phyloP scores from a whole-genome alignment of 2,888 invertebrate species.

The Scaptodrosophila latifasciaeformis region DNA sequence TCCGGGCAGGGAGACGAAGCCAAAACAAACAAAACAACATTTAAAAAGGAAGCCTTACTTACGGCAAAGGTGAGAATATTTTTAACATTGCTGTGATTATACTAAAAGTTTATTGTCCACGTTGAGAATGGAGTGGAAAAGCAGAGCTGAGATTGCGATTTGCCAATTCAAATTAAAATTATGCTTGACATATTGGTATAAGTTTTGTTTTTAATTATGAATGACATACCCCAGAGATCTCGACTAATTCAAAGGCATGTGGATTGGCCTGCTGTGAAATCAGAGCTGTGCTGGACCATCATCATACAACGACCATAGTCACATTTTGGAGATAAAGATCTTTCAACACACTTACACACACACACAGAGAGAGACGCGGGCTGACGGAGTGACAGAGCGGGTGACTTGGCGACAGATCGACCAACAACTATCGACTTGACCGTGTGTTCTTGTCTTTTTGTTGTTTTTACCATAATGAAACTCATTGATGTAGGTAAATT shows the following conservation, averaged over 20 bases:
- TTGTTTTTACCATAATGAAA: slow-evolving; percentile 58
- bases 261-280: slow-evolving; percentile 67
- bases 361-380: slow-evolving; percentile 2
- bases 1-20: no score
- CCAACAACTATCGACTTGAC: slow-evolving; percentile 17
- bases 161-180: slow-evolving; percentile 59
- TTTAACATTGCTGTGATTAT: slow-evolving; percentile 70
- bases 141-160: neutral
- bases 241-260: no score
- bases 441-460: no score
- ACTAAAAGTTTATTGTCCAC: slow-evolving; percentile 67
- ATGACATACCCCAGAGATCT: slow-evolving; percentile 42
- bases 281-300: slow-evolving; percentile 49
- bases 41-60: neutral
- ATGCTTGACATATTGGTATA: slow-evolving; percentile 71
- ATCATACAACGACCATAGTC: slow-evolving; percentile 37
- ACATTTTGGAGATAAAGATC: slow-evolving; percentile 62
- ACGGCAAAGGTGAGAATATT: slow-evolving; percentile 71
- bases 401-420: neutral
- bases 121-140: slow-evolving; percentile 26
- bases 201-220: slow-evolving; percentile 69
- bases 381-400: neutral
- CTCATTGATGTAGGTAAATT: slow-evolving; percentile 74
- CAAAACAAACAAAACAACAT: no score
- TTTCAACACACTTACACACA: slow-evolving; percentile 25